Evolutionary conservation across 2,113 vertebrate species (phyloP), one percentile per base, ranked within the genome.

Genomic region (Laticauda colubrina): DNA sequence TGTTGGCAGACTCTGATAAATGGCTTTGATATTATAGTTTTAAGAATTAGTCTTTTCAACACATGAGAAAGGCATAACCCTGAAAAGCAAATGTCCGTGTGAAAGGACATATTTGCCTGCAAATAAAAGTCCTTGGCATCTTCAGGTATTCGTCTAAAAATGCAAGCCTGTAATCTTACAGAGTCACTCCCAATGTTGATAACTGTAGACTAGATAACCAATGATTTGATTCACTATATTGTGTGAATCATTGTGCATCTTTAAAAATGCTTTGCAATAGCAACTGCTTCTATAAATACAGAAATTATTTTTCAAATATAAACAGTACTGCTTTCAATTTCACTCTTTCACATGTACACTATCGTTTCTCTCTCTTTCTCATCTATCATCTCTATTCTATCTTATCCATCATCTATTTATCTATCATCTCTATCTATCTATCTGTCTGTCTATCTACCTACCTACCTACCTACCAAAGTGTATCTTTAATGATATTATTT

Each of bases 401-500:
- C 61, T n/a, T n/a, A 34, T 34, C n/a, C 29, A 34, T n/a, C 29
- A 69, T n/a, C 64, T 14, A 15, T 75, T 14, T 34, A 75, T 75
- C 59, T 61, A 24, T 61, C 59, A 48, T 48, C 45, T 45, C 23
- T 61, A 3, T 26, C 59, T 61, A 61, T 26, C 57, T 59, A 61
- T 26, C 23, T 61, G 3, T 26, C 24, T 61, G 11, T 29, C 24
- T 64, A 12, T 29, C 26, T 61, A 26, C 5, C 54, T 55, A 55
- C 3, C 21, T 23, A 23, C 5, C 39, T 45, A 87, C 45, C 92
- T 95, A 94, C 94, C 14, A 94, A 94, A 95, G 43, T 89, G 95
- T 81, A 90, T 89, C 24, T 95, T 96, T 95, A 96, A 97, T 95
- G 90, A 94, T 0, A 0, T 45, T 7, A 93, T 97, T 96, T 57